Conservation (phyloP, 1,140 invertebrate genomes). For the Nephila pilipes region DNA sequence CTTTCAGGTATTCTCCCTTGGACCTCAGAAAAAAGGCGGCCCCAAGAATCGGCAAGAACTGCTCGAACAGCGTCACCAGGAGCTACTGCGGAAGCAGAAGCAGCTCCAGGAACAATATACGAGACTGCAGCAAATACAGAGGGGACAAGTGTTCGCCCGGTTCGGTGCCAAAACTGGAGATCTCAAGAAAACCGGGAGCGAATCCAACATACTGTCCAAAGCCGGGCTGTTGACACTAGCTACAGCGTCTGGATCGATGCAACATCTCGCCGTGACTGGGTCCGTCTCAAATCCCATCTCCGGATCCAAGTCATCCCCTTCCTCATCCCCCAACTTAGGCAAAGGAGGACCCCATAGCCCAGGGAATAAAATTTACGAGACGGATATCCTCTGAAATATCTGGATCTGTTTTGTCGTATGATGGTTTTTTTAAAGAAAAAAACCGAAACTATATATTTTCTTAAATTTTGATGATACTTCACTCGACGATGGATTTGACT, state of each 20-base stretch:
- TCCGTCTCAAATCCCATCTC: conserved; percentile 71
- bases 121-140: conserved; percentile 90
- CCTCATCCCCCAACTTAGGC: conserved; percentile 37
- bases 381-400: conserved; percentile 69
- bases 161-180: conserved; percentile 81
- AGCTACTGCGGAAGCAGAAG: conserved; percentile 91
- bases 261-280: conserved; percentile 83
- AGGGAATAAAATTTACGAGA: conserved; percentile 69
- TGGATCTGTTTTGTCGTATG: conserved; percentile 1
- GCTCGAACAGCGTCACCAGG: conserved; percentile 92
- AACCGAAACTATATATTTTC: conserved; percentile 46
- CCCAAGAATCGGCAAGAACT: conserved; percentile 85
- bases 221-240: conserved; percentile 83
- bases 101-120: conserved; percentile 94
- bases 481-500: background rate
- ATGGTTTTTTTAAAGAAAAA: conserved; percentile 27
- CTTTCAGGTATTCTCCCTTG: conserved; percentile 48
- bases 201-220: conserved; percentile 92
- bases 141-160: conserved; percentile 86
- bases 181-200: conserved; percentile 93
- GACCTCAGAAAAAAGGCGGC: conserved; percentile 37
- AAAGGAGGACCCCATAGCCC: conserved; percentile 69
- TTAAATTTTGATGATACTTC: conserved; percentile 23
- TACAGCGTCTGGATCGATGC: conserved; percentile 85
- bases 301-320: conserved; percentile 58